Evolutionary conservation across 2,113 vertebrate species (phyloP), one percentile per base, ranked within the genome.

Genomic region (Girardinichthys multiradiatus): DNA sequence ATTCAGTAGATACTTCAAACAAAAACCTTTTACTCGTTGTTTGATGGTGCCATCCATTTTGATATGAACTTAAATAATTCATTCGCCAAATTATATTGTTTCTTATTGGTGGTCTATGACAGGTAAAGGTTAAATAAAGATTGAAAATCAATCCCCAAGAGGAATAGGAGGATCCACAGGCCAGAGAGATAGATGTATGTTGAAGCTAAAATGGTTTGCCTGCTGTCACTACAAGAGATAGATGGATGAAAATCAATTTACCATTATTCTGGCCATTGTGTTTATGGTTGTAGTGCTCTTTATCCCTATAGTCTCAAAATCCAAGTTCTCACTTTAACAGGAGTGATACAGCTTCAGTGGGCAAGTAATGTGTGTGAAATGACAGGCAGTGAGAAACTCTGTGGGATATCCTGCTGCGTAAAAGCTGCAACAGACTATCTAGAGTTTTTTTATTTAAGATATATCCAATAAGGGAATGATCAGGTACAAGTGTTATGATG

Each of bases 61-160:
- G 65, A 70, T 26, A 33, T 68, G 39, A 29, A 51, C 15, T 48
- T 79, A 1, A 81, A 76, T 76, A 48, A 85, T 75, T 17, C 35
- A 83, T 60, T 9, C 39, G n/a, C 19, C 65, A 35, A 31, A 39
- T 48, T 17, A 39, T 66, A 54, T 42, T 66, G 15, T 37, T 19
- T 9, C 78, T 57, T 2, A 63, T 54, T 59, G n/a, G 39, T 27
- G 33, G 17, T 51, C 21, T 37, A 11, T 7, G 37, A 45, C 29
- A 77, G 31, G 48, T 29, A 79, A 79, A 84, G 68, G 74, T 89
- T 78, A 66, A 79, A 71, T 67, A 74, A 76, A 80, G 64, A 82
- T 77, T 76, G 64, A 70, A 74, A 72, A 77, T 74, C 51, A 79
- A 35, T 80, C 29, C 62, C 27, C 57, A 8, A 10, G 51, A 51